Percentiles rank a stretch among this genome's conserved stretches.
phyloP scores from a whole-genome alignment of 2,797 vertebrate genomes.

The Cynopterus sphinx region DNA sequence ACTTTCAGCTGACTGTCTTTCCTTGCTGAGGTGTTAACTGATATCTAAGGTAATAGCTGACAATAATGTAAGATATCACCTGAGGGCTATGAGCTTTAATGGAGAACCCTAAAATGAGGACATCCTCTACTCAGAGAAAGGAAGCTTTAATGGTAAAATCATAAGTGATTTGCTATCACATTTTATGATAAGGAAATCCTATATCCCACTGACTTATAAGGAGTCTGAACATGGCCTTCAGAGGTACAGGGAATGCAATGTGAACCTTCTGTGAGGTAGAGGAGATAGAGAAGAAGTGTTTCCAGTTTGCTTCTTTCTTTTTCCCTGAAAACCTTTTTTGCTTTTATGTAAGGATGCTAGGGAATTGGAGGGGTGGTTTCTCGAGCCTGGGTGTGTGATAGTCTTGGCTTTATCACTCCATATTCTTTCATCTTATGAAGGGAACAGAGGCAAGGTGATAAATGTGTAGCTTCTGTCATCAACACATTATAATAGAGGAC shows the following conservation, averaged over 20 bases:
- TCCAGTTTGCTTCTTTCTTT: neutral
- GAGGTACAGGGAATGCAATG: neutral
- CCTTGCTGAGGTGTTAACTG: neutral
- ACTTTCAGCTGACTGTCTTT: neutral
- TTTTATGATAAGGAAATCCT: neutral
- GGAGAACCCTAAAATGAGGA: neutral
- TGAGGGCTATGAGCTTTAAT: neutral
- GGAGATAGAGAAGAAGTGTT: neutral
- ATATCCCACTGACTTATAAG: fast-evolving
- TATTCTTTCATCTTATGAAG: neutral
- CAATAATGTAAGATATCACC: neutral
- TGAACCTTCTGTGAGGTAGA: neutral
- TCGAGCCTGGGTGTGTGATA: neutral
- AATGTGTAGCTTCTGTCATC: neutral
- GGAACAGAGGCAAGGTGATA: neutral
- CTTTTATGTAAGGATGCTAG: neutral
- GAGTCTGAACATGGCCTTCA: neutral
- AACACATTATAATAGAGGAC: neutral
- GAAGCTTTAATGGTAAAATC: neutral
- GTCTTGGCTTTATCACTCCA: fast-evolving
- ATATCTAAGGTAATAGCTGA: neutral
- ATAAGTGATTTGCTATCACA: neutral
- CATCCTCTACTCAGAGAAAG: neutral
- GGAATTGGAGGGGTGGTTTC: neutral
- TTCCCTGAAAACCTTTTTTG: neutral